Percentiles rank a stretch among this genome's conserved stretches.
Conservation (phyloP, 2,797 vertebrate species). For the Tinamus major region DNA sequence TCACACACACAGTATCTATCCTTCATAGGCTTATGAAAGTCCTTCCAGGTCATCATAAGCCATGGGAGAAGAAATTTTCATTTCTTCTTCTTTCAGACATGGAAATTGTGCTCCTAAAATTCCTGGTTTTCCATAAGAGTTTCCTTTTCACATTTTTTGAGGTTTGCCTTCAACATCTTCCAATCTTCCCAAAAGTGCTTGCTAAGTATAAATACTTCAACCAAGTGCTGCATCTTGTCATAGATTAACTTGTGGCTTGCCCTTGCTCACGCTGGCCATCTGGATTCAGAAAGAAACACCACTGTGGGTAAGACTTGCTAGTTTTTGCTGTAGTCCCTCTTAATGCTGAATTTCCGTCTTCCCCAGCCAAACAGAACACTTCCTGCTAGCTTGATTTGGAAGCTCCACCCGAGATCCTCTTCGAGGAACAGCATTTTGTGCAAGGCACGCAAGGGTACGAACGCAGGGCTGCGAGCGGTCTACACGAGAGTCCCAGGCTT, state of each 20-base stretch:
- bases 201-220: slow-evolving; percentile 63
- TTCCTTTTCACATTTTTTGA: slow-evolving; percentile 66
- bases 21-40: slow-evolving; percentile 56
- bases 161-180: slow-evolving; percentile 64
- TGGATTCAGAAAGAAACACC: slow-evolving; percentile 23
- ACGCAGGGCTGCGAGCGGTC: slow-evolving; percentile 33
- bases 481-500: slow-evolving; percentile 97
- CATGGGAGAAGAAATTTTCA: slow-evolving; percentile 26
- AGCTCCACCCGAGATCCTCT: slow-evolving; percentile 16
- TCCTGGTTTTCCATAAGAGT: slow-evolving; percentile 23
- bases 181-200: slow-evolving; percentile 73
- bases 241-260: slow-evolving; percentile 14
- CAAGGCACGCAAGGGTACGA: slow-evolving; percentile 88
- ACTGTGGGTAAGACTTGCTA: not conserved
- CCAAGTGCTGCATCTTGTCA: slow-evolving; percentile 58
- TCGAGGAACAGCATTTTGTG: slow-evolving; percentile 63
- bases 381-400: not conserved
- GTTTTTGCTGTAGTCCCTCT: slow-evolving; percentile 27
- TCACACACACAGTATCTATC: slow-evolving; percentile 36
- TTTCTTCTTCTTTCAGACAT: slow-evolving; percentile 47
- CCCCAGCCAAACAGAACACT: slow-evolving; percentile 15
- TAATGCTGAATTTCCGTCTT: not conserved
- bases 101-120: slow-evolving; percentile 75
- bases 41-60: slow-evolving; percentile 41
- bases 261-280: not conserved